phyloP scores from a whole-genome alignment of 1,140 invertebrate species.

The Drosophila pectinifera region DNA sequence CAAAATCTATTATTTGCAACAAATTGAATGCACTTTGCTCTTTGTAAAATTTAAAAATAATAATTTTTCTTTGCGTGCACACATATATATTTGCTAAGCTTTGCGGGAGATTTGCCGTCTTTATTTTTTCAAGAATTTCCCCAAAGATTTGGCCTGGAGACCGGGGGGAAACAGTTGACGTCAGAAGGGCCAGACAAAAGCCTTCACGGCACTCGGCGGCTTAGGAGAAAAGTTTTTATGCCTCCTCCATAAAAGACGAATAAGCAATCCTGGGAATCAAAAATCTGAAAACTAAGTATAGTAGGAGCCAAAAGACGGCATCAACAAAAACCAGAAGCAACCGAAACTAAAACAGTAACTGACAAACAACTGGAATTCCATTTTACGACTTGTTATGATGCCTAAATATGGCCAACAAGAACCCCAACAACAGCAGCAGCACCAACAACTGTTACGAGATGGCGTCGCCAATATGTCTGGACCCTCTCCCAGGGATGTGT shows the following conservation, averaged over 20 bases:
- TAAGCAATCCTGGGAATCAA: conserved; percentile 60
- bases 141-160: conserved; percentile 38
- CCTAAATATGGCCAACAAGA: conserved; percentile 57
- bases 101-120: conserved; percentile 13
- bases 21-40: no score
- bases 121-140: conserved; percentile 39
- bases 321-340: conserved; percentile 40
- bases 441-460: conserved; percentile 39
- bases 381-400: conserved; percentile 71
- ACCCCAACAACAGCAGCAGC: conserved; percentile 23
- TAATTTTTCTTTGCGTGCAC: conserved; percentile 13
- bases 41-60: background rate
- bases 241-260: conserved; percentile 25
- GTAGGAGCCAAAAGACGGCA: conserved; percentile 42
- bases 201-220: conserved; percentile 36
- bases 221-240: conserved; percentile 59
- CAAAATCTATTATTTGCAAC: no score
- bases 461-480: conserved; percentile 73
- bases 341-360: conserved; percentile 31
- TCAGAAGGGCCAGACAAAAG: conserved; percentile 55
- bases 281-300: conserved; percentile 67
- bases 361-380: conserved; percentile 57
- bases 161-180: conserved; percentile 52
- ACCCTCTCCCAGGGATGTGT: conserved; percentile 48
- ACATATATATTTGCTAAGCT: conserved; percentile 17